Evolutionary conservation across 2,797 vertebrate species (phyloP).

Genomic region (Anguilla marmorata): DNA sequence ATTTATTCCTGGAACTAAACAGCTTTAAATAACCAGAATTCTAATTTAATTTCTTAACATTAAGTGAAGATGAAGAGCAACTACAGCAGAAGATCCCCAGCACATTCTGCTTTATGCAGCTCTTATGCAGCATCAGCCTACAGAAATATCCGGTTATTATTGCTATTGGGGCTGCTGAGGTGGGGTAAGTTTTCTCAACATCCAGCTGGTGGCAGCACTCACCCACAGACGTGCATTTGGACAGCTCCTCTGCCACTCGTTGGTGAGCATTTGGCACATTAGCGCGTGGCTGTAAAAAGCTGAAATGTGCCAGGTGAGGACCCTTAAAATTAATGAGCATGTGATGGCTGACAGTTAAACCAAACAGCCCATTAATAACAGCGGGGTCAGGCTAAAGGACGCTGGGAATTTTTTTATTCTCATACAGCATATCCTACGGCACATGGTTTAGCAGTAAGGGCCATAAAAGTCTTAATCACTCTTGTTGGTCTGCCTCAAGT

Average conservation of each 20-base stretch:
- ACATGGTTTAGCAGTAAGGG: background rate
- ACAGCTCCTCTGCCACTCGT: background rate
- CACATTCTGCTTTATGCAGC: background rate
- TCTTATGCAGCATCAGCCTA: background rate
- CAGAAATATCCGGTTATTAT: background rate
- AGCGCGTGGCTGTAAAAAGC: background rate
- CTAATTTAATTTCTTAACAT: background rate
- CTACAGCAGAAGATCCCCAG: no score
- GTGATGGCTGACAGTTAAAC: conserved; percentile 1
- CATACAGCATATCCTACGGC: background rate
- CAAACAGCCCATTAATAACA: background rate
- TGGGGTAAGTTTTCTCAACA: background rate
- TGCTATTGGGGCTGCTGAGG: background rate
- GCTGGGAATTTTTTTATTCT: background rate
- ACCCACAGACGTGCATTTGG: background rate
- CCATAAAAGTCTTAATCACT: background rate
- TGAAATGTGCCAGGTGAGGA: background rate
- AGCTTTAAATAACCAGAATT: background rate
- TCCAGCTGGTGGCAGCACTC: background rate
- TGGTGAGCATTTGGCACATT: background rate
- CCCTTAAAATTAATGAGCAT: conserved; percentile 4
- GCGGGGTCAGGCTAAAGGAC: conserved; percentile 12
- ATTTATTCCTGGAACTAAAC: background rate
- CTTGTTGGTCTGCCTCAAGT: background rate
- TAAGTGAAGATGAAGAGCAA: background rate